phyloP scores from a whole-genome alignment of 2,797 vertebrate species.

The Platyrinchus mystaceus region DNA sequence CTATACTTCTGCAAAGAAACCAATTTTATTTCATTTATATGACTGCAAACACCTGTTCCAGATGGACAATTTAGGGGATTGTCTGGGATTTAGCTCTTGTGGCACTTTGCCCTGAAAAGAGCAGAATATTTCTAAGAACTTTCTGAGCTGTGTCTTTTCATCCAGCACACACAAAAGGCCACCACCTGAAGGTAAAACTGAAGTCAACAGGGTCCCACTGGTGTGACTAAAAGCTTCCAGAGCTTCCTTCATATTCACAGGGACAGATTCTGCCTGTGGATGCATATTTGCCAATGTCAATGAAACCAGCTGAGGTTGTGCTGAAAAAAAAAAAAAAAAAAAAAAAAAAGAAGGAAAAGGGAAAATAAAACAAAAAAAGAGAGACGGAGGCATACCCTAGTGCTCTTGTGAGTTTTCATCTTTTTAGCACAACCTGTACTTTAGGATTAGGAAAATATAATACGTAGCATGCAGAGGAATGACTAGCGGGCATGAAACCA shows the following conservation, averaged over 20 bases:
- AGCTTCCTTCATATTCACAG: background rate
- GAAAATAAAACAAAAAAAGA: background rate
- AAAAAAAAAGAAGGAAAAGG: fast-evolving
- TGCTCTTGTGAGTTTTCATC: background rate
- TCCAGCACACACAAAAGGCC: slow-evolving; percentile 4
- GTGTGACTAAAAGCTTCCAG: slow-evolving; percentile 17
- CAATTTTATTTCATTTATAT: slow-evolving; percentile 33
- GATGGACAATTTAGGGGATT: slow-evolving; percentile 31
- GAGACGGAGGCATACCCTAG: background rate
- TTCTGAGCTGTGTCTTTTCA: slow-evolving; percentile 34
- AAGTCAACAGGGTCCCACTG: background rate
- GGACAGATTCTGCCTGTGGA: background rate
- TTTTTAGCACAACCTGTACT: slow-evolving; percentile 14
- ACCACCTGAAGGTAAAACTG: slow-evolving; percentile 28
- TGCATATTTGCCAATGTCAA: background rate
- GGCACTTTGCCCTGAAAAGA: slow-evolving; percentile 32
- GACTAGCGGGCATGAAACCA: slow-evolving; percentile 28
- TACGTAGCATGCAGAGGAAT: background rate
- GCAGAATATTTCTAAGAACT: slow-evolving; percentile 28
- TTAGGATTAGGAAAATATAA: slow-evolving; percentile 28
- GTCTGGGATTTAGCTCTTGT: slow-evolving; percentile 21
- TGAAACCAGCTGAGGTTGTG: background rate
- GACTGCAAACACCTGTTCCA: slow-evolving; percentile 39
- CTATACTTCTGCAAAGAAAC: background rate
- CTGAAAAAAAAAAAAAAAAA: background rate